Evolutionary conservation across 1,140 invertebrate species (phyloP).

Genomic region (Pseudomyrmex gracilis): DNA sequence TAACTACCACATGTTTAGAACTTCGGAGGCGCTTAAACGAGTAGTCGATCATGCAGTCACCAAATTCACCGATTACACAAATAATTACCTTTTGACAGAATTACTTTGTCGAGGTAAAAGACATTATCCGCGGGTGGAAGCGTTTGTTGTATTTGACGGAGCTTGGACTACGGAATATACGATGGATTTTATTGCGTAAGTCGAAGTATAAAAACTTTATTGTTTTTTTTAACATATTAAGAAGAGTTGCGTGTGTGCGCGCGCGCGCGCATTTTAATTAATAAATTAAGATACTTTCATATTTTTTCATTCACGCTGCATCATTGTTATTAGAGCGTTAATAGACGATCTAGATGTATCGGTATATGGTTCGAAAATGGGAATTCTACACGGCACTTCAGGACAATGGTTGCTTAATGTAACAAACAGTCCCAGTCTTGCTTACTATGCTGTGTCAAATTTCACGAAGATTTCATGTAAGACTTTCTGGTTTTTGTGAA

Average conservation of each 20-base stretch:
- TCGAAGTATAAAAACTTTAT: constrained; percentile 43
- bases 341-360: constrained; percentile 86
- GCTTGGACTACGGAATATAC: constrained; percentile 86
- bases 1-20: constrained; percentile 72
- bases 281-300: constrained; percentile 28
- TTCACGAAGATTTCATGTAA: constrained; percentile 71
- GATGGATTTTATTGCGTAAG: constrained; percentile 86
- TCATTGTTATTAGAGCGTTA: constrained; percentile 76
- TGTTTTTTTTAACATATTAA: not conserved
- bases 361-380: constrained; percentile 86
- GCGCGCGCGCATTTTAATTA: not conserved
- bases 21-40: constrained; percentile 66
- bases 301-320: constrained; percentile 1
- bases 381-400: constrained; percentile 86
- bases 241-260: too few relatives aligned
- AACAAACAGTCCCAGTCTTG: constrained; percentile 76
- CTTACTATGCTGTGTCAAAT: constrained; percentile 64
- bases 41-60: constrained; percentile 67
- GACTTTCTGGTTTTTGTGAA: not conserved
- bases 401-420: constrained; percentile 86
- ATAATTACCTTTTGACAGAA: constrained; percentile 70
- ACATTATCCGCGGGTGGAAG: constrained; percentile 82
- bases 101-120: constrained; percentile 79
- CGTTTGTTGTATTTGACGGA: constrained; percentile 85
- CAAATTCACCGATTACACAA: constrained; percentile 70